phyloP scores from a whole-genome alignment of 2,888 invertebrate species.

The Pterostichus niger region DNA sequence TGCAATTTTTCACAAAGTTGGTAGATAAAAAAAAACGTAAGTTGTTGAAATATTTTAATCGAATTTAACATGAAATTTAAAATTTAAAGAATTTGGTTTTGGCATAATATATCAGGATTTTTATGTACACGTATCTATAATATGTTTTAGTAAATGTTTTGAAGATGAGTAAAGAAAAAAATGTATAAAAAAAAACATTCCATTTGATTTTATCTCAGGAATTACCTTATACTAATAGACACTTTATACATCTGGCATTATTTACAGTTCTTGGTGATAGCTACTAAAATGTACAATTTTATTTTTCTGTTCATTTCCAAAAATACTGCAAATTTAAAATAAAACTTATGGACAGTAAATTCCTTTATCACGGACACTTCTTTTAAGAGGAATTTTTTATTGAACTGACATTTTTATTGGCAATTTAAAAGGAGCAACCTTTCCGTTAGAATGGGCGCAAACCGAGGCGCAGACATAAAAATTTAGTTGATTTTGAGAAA shows the following conservation, averaged over 20 bases:
- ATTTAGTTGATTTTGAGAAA: no score
- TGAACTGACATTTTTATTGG: no score
- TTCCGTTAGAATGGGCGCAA: no score
- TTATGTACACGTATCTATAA: slow-evolving; percentile 19
- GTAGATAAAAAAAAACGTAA: neutral
- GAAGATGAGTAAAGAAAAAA: neutral
- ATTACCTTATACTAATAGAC: neutral
- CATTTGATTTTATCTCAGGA: neutral
- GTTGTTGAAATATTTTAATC: neutral
- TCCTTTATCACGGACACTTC: no score
- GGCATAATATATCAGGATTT: slow-evolving; percentile 13
- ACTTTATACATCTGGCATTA: slow-evolving; percentile 7
- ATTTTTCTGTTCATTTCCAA: neutral
- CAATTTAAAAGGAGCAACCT: no score
- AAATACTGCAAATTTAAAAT: slow-evolving; percentile 18
- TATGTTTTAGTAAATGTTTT: neutral
- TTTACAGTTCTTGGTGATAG: slow-evolving; percentile 5
- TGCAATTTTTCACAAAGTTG: neutral
- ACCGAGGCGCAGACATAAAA: no score
- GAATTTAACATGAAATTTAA: slow-evolving; percentile 7
- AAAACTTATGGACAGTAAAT: neutral
- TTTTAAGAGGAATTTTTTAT: no score
- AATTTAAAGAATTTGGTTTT: slow-evolving; percentile 9
- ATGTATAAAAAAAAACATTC: slow-evolving; percentile 17
- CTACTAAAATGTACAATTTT: slow-evolving; percentile 1